Evolutionary conservation across 2,888 invertebrate species (phyloP), one percentile per base, ranked within the genome.

Genomic region (Ormia ochracea): DNA sequence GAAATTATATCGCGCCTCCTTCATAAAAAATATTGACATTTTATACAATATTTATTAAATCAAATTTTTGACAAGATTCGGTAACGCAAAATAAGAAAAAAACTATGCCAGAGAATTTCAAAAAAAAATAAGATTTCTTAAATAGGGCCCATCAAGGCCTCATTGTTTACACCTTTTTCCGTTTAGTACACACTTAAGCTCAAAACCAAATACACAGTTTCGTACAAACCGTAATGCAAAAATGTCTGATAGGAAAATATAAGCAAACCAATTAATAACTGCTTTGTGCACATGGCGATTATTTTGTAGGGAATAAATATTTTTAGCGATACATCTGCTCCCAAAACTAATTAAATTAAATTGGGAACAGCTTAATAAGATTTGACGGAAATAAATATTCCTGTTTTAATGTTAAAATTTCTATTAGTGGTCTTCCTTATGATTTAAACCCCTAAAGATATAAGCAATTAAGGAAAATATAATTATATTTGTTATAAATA

Each of bases 291-390:
- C 45, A 21, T 12, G 10, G 10, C 21, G 3, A 21, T 19, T 21
- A 43, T 19, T 41, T 41, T 7, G 21, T 54, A 14, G n/a, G 1
- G n/a, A 61, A 45, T 14, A 28, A 19, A 52, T 23, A 19, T 19
- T 38, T 65, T 33, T n/a, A 1, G 2, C 14, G 10, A 52, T 6
- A 38, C 36, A 50, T 26, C 38, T n/a, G 1, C 48, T 28, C 4
- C 12, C 48, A 59, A 1, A 70, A 50, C 50, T 59, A 52, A 38
- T 50, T 61, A 59, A 48, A 17, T 48, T 19, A 38, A 59, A 41
- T 14, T 28, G 59, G 58, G 50, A 59, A 41, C 19, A 59, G 10
- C 28, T 59, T 59, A 41, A 70, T 50, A 33, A 50, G 38, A 21
- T 70, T 50, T 59, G 59, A 31, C 50, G 38, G 38, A 50, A 9